Evolutionary conservation across 2,797 vertebrate genomes (phyloP).

Genomic region (Acanthopagrus latus): DNA sequence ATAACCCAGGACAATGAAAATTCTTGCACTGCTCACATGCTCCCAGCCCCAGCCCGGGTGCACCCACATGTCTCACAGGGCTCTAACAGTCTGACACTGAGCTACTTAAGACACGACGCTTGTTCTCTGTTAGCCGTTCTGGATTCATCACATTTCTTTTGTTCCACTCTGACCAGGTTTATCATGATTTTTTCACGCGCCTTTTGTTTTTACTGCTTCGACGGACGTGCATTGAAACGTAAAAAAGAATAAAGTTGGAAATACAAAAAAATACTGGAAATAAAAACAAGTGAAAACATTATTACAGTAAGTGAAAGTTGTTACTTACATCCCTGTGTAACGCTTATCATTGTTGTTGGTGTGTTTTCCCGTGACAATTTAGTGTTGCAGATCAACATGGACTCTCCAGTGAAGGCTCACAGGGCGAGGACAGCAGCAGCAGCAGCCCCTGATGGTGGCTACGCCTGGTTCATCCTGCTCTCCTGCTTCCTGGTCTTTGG

Average conservation of each 20-base stretch:
- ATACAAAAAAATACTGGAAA: background rate
- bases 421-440: background rate
- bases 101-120: too few species aligned
- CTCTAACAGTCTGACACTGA: too few species aligned
- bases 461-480: conserved; percentile 78
- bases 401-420: conserved; percentile 40
- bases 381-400: conserved; percentile 45
- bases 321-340: background rate
- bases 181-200: background rate
- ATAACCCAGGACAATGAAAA: too few species aligned
- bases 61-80: too few species aligned
- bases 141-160: background rate
- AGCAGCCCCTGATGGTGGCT: conserved; percentile 65
- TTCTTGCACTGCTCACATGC: too few species aligned
- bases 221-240: background rate
- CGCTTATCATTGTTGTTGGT: background rate
- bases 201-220: background rate
- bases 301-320: too few species aligned
- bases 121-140: too few species aligned
- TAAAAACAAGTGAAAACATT: background rate
- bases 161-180: background rate
- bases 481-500: conserved; percentile 79
- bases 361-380: conserved; percentile 16
- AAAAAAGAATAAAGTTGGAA: background rate
- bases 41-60: too few species aligned